Conservation (phyloP, 2,888 invertebrate species). For the Chromoteleia sp. region DNA sequence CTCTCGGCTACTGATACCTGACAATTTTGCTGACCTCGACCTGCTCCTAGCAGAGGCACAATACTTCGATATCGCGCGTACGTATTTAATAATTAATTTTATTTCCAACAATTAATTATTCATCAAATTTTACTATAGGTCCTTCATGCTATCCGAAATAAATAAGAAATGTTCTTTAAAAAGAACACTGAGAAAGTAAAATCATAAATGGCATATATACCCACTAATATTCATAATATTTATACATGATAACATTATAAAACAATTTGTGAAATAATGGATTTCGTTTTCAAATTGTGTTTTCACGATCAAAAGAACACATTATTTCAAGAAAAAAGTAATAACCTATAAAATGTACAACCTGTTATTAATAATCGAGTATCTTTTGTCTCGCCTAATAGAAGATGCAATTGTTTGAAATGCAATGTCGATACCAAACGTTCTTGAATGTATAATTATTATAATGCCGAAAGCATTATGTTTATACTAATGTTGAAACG, state of each 20-base stretch:
- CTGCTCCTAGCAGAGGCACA: constrained; percentile 95
- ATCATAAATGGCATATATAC: too few relatives aligned
- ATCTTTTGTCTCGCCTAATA: neutral
- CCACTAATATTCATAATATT: too few relatives aligned
- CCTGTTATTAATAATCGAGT: neutral
- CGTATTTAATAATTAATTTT: constrained; percentile 83
- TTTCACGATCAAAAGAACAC: too few relatives aligned
- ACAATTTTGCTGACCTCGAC: constrained; percentile 94
- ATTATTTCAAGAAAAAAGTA: too few relatives aligned
- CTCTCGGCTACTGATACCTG: constrained; percentile 93
- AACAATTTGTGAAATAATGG: too few relatives aligned
- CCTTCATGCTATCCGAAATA: too few relatives aligned
- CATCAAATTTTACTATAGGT: too few relatives aligned
- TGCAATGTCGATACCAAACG: constrained; percentile 35
- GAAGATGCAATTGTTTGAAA: constrained; percentile 14
- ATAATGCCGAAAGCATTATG: constrained; percentile 41
- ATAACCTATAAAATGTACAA: neutral
- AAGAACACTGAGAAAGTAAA: too few relatives aligned
- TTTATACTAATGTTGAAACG: constrained; percentile 23
- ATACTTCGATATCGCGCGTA: constrained; percentile 95
- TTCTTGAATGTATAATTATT: constrained; percentile 39
- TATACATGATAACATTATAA: too few relatives aligned
- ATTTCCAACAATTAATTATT: too few relatives aligned
- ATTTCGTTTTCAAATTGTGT: too few relatives aligned
- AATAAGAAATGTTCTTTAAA: too few relatives aligned